Percentiles rank a stretch among this genome's conserved stretches.
phyloP scores from a whole-genome alignment of 2,797 vertebrate genomes.

The Urosaurus nigricauda region DNA sequence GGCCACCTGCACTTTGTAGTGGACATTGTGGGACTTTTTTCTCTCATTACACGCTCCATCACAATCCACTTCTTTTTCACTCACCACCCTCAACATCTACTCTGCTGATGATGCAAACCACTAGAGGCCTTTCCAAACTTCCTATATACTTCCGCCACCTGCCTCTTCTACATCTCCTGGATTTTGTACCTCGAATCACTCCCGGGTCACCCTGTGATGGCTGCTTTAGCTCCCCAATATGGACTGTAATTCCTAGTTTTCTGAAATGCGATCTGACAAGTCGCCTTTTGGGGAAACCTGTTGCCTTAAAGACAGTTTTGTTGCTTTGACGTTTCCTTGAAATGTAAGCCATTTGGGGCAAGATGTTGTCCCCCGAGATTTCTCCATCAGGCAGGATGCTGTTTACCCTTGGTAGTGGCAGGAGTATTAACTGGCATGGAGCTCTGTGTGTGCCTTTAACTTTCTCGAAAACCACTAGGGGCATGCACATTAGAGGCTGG shows the following conservation, averaged over 20 bases:
- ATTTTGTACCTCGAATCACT: constrained; percentile 57
- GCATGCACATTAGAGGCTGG: constrained; percentile 28
- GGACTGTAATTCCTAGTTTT: constrained; percentile 32
- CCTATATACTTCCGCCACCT: constrained; percentile 26
- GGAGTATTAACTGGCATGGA: constrained; percentile 63
- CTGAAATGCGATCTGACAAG: background rate
- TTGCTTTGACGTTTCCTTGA: background rate
- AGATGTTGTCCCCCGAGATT: constrained; percentile 45
- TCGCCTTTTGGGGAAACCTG: background rate
- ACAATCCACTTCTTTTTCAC: constrained; percentile 23
- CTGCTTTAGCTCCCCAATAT: constrained; percentile 51
- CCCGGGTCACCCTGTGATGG: constrained; percentile 64
- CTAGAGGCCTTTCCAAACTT: constrained; percentile 68
- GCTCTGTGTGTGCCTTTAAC: constrained; percentile 62
- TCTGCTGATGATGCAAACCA: constrained; percentile 69
- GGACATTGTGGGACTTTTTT: constrained; percentile 3
- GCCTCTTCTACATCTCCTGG: constrained; percentile 45
- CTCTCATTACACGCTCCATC: constrained; percentile 4
- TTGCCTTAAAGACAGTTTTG: constrained; percentile 21
- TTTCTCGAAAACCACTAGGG: constrained; percentile 78
- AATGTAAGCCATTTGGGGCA: background rate
- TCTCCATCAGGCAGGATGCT: constrained; percentile 62
- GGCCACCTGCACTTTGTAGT: background rate
- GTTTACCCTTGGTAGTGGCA: constrained; percentile 61
- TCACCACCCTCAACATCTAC: constrained; percentile 64